Evolutionary conservation across 1,140 invertebrate species (phyloP).

Genomic region (Cydia splendana): DNA sequence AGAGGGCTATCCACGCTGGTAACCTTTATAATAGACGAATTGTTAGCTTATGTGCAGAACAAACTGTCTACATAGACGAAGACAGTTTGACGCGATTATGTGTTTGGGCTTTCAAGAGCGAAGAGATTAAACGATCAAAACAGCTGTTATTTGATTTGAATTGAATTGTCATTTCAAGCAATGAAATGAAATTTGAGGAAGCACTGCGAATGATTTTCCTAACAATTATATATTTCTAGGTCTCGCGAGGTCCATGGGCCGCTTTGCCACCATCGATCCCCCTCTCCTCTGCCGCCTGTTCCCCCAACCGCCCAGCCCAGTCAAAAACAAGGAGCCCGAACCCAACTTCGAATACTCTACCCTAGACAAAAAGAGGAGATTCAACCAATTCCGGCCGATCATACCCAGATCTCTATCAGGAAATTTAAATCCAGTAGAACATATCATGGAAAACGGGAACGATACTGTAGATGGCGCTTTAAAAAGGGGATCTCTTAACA

Average conservation of each 20-base stretch:
- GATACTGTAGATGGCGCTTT: conserved; percentile 77
- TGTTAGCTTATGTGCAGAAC: too few relatives aligned
- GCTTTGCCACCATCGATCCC: conserved; percentile 87
- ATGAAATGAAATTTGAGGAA: too few relatives aligned
- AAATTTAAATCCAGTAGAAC: conserved; percentile 84
- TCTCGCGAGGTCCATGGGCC: conserved; percentile 92
- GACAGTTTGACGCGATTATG: too few relatives aligned
- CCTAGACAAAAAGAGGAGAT: conserved; percentile 81
- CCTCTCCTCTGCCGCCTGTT: conserved; percentile 92
- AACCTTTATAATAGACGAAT: too few relatives aligned
- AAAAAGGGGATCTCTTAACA: conserved; percentile 81
- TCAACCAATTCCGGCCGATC: conserved; percentile 89
- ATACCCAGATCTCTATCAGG: conserved; percentile 95
- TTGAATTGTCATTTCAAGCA: too few relatives aligned
- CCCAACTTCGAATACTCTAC: conserved; percentile 73
- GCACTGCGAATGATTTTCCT: too few relatives aligned
- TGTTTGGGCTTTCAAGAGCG: too few relatives aligned
- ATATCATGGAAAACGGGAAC: conserved; percentile 61
- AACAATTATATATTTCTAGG: conserved; percentile 56
- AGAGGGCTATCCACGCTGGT: too few relatives aligned
- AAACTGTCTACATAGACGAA: too few relatives aligned
- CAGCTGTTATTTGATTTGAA: too few relatives aligned
- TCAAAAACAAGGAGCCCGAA: conserved; percentile 76
- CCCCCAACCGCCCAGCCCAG: conserved; percentile 85
- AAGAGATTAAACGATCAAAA: too few relatives aligned